Base-by-base conservation (phyloP, 2,113 vertebrate genomes). In the Nannobrachium achirus region DNA sequence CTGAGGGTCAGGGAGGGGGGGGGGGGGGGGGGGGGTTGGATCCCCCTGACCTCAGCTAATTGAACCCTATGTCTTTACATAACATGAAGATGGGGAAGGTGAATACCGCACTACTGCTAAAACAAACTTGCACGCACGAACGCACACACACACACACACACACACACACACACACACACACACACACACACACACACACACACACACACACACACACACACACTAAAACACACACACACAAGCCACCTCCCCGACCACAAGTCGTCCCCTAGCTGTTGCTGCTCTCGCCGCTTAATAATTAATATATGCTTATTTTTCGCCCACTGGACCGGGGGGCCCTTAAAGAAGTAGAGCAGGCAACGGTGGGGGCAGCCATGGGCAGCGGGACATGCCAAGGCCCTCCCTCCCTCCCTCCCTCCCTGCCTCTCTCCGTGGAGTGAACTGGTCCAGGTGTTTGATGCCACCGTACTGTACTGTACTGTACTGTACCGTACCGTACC, bases 281-380 rank as follows among this genome's bases (percentile, higher is more conserved):
- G 73, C 75, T 65, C 20, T 61, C 45, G 69, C 65, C 68, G 55
- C 65, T 84, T 81, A 89, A 89, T 88, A 86, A 88, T 90, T 82
- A 81, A 86, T 75, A 86, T 75, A 86, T 79, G 77, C 76, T 78
- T 86, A 86, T 88, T 87, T 88, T 88, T 83, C 76, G 70, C 82
- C 75, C 76, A 42, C 63, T 79, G 71, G 76, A 69, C 71, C 20
- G n/a, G 74, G n/a, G 78, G 85, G 41, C 19, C 61, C 71, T 69
- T 63, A 68, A 65, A 59, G 79, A 84, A 74, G 74, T 78, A 55
- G 83, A 84, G 63, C 76, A 75, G 33, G 67, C 75, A 79, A 74
- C 85, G 69, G 76, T 75, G 81, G 71, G 71, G 59, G 71, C 75
- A 80, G 69, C 66, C 71, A 64, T 83, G 82, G 82, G 82, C 82